These are phyloP conservation scores for Pollenia labialis DNA, from an alignment of 2,888 invertebrate species.

Conservation along the genomic window DNA sequence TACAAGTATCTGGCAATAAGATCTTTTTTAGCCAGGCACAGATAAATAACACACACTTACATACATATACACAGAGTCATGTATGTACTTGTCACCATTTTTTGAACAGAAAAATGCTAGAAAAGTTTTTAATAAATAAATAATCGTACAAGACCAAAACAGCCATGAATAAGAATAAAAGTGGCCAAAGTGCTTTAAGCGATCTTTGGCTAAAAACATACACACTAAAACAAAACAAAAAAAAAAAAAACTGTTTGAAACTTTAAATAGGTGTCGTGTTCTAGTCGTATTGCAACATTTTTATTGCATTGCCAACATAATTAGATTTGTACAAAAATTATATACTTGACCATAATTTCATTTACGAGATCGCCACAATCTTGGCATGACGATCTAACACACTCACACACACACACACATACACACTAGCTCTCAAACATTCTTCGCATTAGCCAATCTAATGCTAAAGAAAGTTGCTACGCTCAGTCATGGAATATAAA, in stretches of 20 bases:
- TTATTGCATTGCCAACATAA: constrained; percentile 69
- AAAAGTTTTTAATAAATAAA: constrained; percentile 26
- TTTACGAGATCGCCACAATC: constrained; percentile 38
- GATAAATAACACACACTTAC: not conserved
- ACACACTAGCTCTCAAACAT: constrained; percentile 2
- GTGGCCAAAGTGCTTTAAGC: constrained; percentile 23
- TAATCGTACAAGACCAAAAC: constrained; percentile 32
- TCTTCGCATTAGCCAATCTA: constrained; percentile 17
- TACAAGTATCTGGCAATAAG: constrained; percentile 35
- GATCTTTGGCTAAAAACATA: constrained; percentile 24
- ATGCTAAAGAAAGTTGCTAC: constrained; percentile 57
- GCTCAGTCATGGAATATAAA: constrained; percentile 6
- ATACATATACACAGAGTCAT: constrained; percentile 13
- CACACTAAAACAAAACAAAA: too few species aligned
- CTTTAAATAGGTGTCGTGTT: constrained; percentile 64
- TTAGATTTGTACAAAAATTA: constrained; percentile 68
- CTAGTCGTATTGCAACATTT: constrained; percentile 52
- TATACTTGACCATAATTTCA: constrained; percentile 63
- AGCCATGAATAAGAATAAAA: constrained; percentile 37
- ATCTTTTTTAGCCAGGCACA: constrained; percentile 43
- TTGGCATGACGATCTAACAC: constrained; percentile 67
- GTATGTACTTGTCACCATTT: constrained; percentile 59
- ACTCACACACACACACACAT: not conserved
- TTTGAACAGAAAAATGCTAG: not conserved
- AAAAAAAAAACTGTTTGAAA: constrained; percentile 45